These are phyloP conservation scores for Prorops nasuta DNA, from an alignment of 1,140 invertebrate genomes.

Conservation along the genomic window DNA sequence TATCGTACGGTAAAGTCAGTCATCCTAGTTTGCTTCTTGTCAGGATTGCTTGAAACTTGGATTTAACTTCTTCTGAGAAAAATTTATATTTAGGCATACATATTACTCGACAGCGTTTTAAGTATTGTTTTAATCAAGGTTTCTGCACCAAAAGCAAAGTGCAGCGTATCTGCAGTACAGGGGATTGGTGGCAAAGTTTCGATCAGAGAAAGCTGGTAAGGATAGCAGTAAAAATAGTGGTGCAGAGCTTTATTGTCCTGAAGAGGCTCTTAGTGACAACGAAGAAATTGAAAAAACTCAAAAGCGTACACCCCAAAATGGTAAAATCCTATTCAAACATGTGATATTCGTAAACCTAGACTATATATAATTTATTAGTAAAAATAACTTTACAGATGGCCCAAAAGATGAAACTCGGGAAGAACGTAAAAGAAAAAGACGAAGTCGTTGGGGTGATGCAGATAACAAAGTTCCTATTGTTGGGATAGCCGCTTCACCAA, in stretches of 20 bases:
- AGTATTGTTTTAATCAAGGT: slow-evolving; percentile 63
- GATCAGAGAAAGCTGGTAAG: slow-evolving; percentile 47
- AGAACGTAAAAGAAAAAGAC: slow-evolving; percentile 60
- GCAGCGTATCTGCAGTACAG: slow-evolving; percentile 69
- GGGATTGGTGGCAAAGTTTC: slow-evolving; percentile 62
- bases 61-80: slow-evolving; percentile 8
- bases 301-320: slow-evolving; percentile 26
- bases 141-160: slow-evolving; percentile 69
- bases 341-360: too few relatives aligned
- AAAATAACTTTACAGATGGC: slow-evolving; percentile 24
- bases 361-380: slow-evolving; percentile 6
- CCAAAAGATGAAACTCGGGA: slow-evolving; percentile 43
- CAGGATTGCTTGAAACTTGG: slow-evolving; percentile 1
- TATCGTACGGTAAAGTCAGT: too few relatives aligned
- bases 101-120: slow-evolving; percentile 53
- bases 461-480: slow-evolving; percentile 43
- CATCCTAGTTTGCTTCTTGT: background rate
- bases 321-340: too few relatives aligned
- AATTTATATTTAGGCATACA: slow-evolving; percentile 44
- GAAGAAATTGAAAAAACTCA: slow-evolving; percentile 43
- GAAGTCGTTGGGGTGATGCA: slow-evolving; percentile 74
- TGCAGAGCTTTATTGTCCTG: slow-evolving; percentile 49
- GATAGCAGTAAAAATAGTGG: slow-evolving; percentile 42
- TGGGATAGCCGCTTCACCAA: slow-evolving; percentile 22
- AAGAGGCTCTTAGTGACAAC: slow-evolving; percentile 51